phyloP scores from a whole-genome alignment of 2,113 vertebrate genomes.

The Nettapus auritus region DNA sequence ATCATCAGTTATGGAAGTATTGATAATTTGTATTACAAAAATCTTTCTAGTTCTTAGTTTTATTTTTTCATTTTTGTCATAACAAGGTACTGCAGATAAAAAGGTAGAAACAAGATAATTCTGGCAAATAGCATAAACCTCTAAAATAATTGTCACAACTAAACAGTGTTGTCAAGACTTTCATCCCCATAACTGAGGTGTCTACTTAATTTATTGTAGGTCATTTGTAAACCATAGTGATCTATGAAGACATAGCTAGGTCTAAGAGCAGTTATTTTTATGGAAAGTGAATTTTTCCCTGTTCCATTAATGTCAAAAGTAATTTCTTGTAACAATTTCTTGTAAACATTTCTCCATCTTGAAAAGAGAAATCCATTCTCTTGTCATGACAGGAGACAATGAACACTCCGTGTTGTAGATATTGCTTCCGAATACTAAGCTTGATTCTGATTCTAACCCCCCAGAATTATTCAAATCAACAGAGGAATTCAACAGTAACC shows the following conservation, averaged over 20 bases:
- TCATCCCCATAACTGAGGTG: background rate
- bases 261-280: conserved; percentile 67
- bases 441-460: background rate
- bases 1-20: background rate
- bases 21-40: background rate
- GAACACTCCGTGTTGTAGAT: conserved; percentile 3
- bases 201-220: conserved; percentile 67
- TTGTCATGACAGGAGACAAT: conserved; percentile 31
- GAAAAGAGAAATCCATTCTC: conserved; percentile 46
- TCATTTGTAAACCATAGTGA: conserved; percentile 62
- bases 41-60: background rate
- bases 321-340: conserved; percentile 56
- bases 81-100: background rate
- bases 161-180: conserved; percentile 55
- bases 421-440: conserved; percentile 26
- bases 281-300: conserved; percentile 43
- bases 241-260: conserved; percentile 58
- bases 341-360: conserved; percentile 34
- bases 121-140: conserved; percentile 51
- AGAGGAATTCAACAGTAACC: background rate
- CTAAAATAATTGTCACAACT: conserved; percentile 65
- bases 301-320: conserved; percentile 64
- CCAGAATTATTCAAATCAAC: background rate
- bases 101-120: conserved; percentile 16
- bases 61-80: background rate